Base-by-base conservation (phyloP, 2,888 invertebrate species). In the Ectemnius continuus region DNA sequence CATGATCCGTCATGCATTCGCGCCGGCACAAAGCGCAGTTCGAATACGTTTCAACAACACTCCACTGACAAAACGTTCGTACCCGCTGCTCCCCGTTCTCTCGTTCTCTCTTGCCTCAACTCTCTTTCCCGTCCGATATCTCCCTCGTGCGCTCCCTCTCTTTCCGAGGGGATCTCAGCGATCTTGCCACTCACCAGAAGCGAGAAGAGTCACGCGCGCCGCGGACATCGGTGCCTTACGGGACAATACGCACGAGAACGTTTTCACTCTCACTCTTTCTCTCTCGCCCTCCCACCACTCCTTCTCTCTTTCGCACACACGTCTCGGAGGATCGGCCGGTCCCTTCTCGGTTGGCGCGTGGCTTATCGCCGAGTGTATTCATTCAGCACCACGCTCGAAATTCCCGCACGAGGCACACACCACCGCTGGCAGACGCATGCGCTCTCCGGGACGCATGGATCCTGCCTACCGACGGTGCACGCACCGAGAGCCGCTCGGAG, bases 1-100 rank as follows among this genome's bases (percentile, higher is more conserved):
- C 91, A 90, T 91, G 91, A 88, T 90, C 87, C 87, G 89, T 89
- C 89, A 90, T 87, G 87, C 91, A 90, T 89, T 86, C 87, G 89
- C 86, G 84, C 86, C 85, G 78, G 75, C 82, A 80, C 84, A 76
- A 78, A 82, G 76, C 85, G 76, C 85, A 73, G 75, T 83, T 75
- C 59, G 66, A 78, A 73, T 84, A 76, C 82, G 52, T 76, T 72
- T 65, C 73, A 81, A 82, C 80, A 73, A 76, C 65, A 64, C 59
- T 47, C 66, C 61, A 48, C 58, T 65, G n/a, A 61, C 61, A 16
- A 36, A 67, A 70, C 60, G 26, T 64, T 56, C 16, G 23, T n/a
- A 18, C 63, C 16, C 18, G 52, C 48, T 46, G 28, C 11, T 36
- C 36, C 2, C 36, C 2, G 36, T 36, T 6, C 36, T 16, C 52